Evolutionary conservation across 1,140 invertebrate species (phyloP).

Genomic region (Drosophila baimaii): DNA sequence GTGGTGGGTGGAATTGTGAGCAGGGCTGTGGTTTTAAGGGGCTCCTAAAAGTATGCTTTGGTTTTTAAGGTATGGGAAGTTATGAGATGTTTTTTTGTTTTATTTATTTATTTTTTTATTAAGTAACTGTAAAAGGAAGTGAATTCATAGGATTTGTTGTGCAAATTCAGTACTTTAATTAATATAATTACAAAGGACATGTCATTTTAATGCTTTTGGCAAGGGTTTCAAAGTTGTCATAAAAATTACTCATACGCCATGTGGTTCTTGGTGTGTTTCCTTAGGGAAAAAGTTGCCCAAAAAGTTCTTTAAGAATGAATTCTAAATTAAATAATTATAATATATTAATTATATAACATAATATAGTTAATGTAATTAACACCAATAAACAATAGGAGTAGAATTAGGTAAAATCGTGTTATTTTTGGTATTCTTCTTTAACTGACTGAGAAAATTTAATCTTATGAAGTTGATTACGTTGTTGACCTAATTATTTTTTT

Average conservation of each 20-base stretch:
- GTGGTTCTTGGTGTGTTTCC: not conserved
- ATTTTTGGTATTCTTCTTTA: no score
- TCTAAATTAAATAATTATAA: not conserved
- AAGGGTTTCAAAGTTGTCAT: not conserved
- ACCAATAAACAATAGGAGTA: no score
- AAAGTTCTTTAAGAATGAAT: not conserved
- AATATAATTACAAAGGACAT: no score
- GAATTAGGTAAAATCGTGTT: no score
- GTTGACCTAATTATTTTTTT: no score
- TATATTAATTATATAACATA: no score
- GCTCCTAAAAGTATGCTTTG: conserved; percentile 4
- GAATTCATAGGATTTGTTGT: not conserved
- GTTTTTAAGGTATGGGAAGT: not conserved
- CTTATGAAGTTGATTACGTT: no score
- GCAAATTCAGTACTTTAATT: not conserved
- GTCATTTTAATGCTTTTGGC: not conserved
- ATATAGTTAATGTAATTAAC: no score
- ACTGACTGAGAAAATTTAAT: no score
- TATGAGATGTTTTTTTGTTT: not conserved
- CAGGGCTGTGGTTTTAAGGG: not conserved
- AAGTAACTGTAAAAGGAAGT: no score
- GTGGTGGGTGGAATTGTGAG: conserved; percentile 13
- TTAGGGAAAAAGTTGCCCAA: rapidly evolving
- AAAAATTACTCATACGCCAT: not conserved
- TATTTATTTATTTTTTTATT: not conserved